Evolutionary conservation across 2,113 vertebrate species (phyloP), one percentile per base, ranked within the genome.

Genomic region (Oncorhynchus tshawytscha): DNA sequence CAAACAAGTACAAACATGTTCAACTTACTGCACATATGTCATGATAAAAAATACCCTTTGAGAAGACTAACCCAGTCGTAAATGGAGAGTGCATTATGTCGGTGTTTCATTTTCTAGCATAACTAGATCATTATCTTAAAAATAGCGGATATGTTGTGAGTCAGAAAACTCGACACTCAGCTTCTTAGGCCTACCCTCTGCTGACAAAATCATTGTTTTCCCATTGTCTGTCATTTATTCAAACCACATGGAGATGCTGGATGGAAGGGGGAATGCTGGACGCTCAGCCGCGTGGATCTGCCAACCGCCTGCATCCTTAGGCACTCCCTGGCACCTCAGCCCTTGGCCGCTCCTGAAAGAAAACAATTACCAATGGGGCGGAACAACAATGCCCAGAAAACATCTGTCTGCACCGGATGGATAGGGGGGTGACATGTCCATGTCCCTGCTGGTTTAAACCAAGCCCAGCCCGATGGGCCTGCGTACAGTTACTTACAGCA

Each of bases 361-460:
- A 92, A 92, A 88, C 88, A 92, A 92, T 93, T 90, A 91, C 85
- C 74, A 73, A 78, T 78, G 84, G 85, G 81, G 86, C 82, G 65
- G 80, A 90, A 88, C 88, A 90, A 92, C 90, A 92, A 91, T 90
- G 86, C 81, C 79, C 85, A 75, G 83, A 85, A 90, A 93, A 93
- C 92, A 92, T 92, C 92, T 92, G 92, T 89, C 90, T 72, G 64
- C 68, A 71, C 85, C 81, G 85, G 87, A 87, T 81, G 85, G 81
- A 31, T 88, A 78, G 75, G 65, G 75, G 39, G 39, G 39, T 11
- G 39, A 81, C 83, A 78, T 73, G 83, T 76, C 81, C 86, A 80
- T 84, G 76, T 90, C 89, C 85, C 85, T 90, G 85, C 82, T 90
- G 87, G 86, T 87, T 86, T 67, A 51, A 82, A 77, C 27, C 78